Evolutionary conservation across 2,113 vertebrate species (phyloP).

Genomic region (Noturus placidus): DNA sequence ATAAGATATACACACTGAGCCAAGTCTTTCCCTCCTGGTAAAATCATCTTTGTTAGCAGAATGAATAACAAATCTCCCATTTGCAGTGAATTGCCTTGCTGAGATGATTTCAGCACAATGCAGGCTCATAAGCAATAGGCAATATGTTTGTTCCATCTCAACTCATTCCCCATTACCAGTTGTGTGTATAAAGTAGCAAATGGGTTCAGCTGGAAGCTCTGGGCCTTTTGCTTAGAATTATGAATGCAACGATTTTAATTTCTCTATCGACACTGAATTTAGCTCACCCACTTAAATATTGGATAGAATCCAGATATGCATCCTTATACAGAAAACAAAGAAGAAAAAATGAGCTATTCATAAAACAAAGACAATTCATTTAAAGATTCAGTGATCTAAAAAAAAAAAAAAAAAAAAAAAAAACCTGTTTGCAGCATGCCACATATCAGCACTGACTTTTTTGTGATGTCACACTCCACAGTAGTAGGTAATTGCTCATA

Average conservation of each 20-base stretch:
- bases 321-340: neutral
- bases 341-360: neutral
- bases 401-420: neutral
- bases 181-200: constrained; percentile 44
- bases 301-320: constrained; percentile 11
- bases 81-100: constrained; percentile 39
- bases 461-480: no score
- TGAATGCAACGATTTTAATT: constrained; percentile 44
- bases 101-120: constrained; percentile 42
- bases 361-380: neutral
- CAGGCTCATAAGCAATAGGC: constrained; percentile 51
- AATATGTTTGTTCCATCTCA: constrained; percentile 50
- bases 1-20: neutral
- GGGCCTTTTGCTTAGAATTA: constrained; percentile 33
- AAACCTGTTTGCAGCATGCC: no score
- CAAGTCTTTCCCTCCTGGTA: constrained; percentile 16
- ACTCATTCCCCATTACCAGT: constrained; percentile 47
- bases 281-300: constrained; percentile 29
- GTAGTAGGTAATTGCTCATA: no score
- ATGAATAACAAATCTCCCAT: constrained; percentile 41
- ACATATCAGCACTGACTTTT: no score
- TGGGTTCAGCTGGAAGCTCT: constrained; percentile 45
- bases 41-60: constrained; percentile 43
- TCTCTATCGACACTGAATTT: constrained; percentile 41
- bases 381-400: neutral